Evolutionary conservation across 2,113 vertebrate genomes (phyloP).

Genomic region (Chionodraco myersi): DNA sequence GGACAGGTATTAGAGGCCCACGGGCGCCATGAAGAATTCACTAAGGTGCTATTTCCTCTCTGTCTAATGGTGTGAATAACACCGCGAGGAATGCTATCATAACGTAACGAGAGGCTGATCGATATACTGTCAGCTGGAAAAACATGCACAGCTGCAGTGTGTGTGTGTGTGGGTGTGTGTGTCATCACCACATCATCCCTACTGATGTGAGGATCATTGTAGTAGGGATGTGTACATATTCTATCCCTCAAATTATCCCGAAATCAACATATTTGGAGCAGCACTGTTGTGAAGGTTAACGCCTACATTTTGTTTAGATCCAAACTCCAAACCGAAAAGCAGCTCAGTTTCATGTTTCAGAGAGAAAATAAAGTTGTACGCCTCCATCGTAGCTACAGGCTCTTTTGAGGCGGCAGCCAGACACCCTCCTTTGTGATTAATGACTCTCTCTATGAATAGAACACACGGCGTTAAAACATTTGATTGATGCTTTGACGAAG

Average conservation of each 20-base stretch:
- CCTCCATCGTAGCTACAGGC: conserved; percentile 44
- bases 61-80: conserved; percentile 73
- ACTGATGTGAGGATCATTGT: conserved; percentile 35
- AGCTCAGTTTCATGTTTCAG: conserved; percentile 43
- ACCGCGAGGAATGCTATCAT: conserved; percentile 58
- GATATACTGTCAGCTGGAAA: conserved; percentile 61
- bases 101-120: conserved; percentile 72
- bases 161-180: not conserved
- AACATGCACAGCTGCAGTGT: conserved; percentile 61
- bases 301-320: conserved; percentile 43
- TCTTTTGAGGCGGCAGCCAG: conserved; percentile 48
- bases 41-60: conserved; percentile 68
- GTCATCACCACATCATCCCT: conserved; percentile 1
- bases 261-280: conserved; percentile 3
- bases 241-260: conserved; percentile 9
- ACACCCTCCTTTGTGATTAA: conserved; percentile 72
- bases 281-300: conserved; percentile 42
- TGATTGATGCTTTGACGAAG: conserved; percentile 75
- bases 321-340: conserved; percentile 7
- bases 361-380: conserved; percentile 41
- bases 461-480: conserved; percentile 61
- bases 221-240: conserved; percentile 5
- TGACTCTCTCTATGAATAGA: conserved; percentile 75
- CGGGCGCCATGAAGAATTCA: conserved; percentile 53
- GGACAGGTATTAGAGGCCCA: conserved; percentile 55